Conservation (phyloP, 2,797 vertebrate genomes). For the Chiloscyllium punctatum region DNA sequence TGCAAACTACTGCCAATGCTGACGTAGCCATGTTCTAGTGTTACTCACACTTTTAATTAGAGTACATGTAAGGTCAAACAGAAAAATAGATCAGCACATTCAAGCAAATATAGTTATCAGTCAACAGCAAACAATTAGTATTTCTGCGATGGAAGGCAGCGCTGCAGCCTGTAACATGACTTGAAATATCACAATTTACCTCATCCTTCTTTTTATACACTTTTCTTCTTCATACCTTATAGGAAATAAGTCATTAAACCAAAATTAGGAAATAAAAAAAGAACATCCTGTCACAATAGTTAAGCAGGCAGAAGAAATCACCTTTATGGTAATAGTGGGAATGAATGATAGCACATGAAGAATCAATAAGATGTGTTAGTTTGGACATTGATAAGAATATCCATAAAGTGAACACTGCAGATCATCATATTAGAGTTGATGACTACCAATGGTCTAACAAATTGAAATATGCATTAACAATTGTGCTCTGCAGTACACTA, state of each 20-base stretch:
- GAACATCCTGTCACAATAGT: background rate
- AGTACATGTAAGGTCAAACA: background rate
- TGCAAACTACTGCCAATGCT: background rate
- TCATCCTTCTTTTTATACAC: conserved; percentile 75
- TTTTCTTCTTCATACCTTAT: conserved; percentile 83
- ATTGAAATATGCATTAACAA: background rate
- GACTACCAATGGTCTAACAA: background rate
- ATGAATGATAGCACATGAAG: background rate
- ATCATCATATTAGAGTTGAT: background rate
- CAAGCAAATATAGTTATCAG: conserved; percentile 43
- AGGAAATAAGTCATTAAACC: conserved; percentile 51
- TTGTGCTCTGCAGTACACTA: background rate
- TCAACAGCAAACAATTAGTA: conserved; percentile 46
- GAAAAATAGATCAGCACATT: conserved; percentile 18
- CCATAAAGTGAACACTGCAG: background rate
- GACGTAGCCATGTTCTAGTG: background rate
- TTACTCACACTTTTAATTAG: background rate
- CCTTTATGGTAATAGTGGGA: background rate
- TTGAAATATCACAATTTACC: conserved; percentile 63
- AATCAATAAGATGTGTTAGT: background rate
- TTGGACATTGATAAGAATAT: background rate
- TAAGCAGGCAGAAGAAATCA: conserved; percentile 24
- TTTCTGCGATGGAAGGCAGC: conserved; percentile 38
- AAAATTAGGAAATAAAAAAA: background rate
- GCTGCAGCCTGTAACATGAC: conserved; percentile 48